Evolutionary conservation across 1,140 invertebrate genomes (phyloP).

Genomic region (Chelonus insularis): DNA sequence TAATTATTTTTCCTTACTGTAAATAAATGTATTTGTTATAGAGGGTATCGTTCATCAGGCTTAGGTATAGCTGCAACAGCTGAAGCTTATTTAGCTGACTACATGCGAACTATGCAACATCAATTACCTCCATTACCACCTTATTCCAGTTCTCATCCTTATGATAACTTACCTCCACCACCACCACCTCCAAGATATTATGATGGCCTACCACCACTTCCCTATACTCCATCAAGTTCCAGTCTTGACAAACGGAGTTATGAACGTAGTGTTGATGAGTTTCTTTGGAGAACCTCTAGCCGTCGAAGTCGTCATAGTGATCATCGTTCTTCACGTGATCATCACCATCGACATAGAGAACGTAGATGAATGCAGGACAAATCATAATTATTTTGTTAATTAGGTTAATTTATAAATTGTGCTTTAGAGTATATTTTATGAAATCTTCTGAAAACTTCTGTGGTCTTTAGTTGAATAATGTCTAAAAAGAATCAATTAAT

Average conservation of each 20-base stretch:
- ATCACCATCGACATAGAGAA: conserved; percentile 56
- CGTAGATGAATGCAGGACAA: conserved; percentile 46
- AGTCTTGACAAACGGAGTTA: conserved; percentile 77
- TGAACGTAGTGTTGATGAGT: conserved; percentile 88
- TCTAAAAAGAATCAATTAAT: too few relatives aligned
- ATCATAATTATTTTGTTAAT: neutral
- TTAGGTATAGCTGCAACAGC: conserved; percentile 66
- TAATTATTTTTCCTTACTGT: neutral
- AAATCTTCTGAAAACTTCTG: too few relatives aligned
- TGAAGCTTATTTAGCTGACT: conserved; percentile 76
- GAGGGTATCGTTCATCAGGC: conserved; percentile 52
- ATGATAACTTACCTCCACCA: conserved; percentile 71
- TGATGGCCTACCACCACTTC: conserved; percentile 70
- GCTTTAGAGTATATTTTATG: too few relatives aligned
- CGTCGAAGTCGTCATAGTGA: conserved; percentile 50
- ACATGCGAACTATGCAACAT: conserved; percentile 81
- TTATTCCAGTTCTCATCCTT: conserved; percentile 70
- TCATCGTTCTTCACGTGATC: conserved; percentile 54
- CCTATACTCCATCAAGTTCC: conserved; percentile 61
- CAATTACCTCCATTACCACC: conserved; percentile 73
- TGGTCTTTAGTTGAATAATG: too few relatives aligned
- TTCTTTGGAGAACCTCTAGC: conserved; percentile 76
- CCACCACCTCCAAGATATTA: conserved; percentile 77
- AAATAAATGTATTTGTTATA: conserved; percentile 31
- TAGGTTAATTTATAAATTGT: conserved; percentile 5